Evolutionary conservation across 2,113 vertebrate species (phyloP).

Genomic region (Thoracochromis brauschi): DNA sequence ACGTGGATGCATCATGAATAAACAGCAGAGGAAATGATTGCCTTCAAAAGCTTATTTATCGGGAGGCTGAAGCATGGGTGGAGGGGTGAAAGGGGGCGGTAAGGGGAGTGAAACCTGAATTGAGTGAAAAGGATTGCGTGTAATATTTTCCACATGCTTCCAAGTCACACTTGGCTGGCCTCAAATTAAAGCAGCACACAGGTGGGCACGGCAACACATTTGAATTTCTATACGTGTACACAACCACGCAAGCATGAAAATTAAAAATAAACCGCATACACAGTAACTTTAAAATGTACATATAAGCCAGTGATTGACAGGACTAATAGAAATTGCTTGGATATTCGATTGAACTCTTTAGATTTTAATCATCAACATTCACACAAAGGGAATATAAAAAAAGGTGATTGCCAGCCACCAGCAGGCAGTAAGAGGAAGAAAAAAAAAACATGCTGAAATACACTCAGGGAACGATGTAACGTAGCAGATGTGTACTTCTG

Average conservation of each 20-base stretch:
- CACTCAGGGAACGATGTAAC: slow-evolving; percentile 9
- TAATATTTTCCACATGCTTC: slow-evolving; percentile 46
- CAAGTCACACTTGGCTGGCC: slow-evolving; percentile 39
- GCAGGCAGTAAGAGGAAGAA: background rate
- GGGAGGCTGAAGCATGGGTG: background rate
- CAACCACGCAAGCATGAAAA: background rate
- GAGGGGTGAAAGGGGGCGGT: background rate
- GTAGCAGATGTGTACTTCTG: slow-evolving; percentile 12
- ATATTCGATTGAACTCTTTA: background rate
- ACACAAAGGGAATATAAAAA: background rate
- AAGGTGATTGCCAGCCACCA: background rate
- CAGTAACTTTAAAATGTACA: background rate
- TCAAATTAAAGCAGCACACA: slow-evolving; percentile 41
- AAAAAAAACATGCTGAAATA: background rate
- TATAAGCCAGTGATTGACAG: background rate
- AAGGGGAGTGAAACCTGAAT: background rate
- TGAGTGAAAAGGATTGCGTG: slow-evolving; percentile 23
- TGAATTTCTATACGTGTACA: background rate
- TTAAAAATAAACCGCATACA: background rate
- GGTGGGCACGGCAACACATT: background rate
- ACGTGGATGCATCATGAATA: slow-evolving; percentile 13
- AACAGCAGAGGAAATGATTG: slow-evolving; percentile 34
- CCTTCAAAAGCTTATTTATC: slow-evolving; percentile 40
- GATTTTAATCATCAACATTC: background rate
- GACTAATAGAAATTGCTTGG: background rate